Evolutionary conservation across 2,888 invertebrate species (phyloP).

Genomic region (Furcula furcula): DNA sequence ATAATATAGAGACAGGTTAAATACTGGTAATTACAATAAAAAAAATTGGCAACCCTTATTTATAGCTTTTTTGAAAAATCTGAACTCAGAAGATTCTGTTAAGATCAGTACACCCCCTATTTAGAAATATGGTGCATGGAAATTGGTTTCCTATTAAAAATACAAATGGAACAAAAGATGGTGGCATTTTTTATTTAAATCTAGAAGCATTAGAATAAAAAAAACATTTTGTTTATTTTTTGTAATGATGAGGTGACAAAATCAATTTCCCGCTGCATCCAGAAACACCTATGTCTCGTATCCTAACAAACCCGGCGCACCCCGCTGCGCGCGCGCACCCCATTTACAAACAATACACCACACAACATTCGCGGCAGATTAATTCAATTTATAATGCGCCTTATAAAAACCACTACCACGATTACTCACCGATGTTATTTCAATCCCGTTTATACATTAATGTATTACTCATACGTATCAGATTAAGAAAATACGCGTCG

Average conservation of each 20-base stretch:
- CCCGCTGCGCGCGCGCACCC: slow-evolving; percentile 55
- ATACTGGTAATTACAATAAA: too few species aligned
- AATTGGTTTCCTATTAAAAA: too few species aligned
- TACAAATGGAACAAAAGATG: too few species aligned
- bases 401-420: slow-evolving; percentile 22
- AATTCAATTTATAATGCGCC: slow-evolving; percentile 33
- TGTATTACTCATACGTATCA: slow-evolving; percentile 65
- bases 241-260: slow-evolving; percentile 27
- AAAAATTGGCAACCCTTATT: too few species aligned
- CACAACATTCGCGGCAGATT: slow-evolving; percentile 42
- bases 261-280: slow-evolving; percentile 22
- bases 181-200: too few species aligned
- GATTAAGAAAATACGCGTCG: slow-evolving; percentile 63
- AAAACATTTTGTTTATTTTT: too few species aligned
- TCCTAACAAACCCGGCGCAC: slow-evolving; percentile 45
- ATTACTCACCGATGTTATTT: slow-evolving; percentile 23
- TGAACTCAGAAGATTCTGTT: too few species aligned
- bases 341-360: slow-evolving; percentile 70
- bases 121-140: too few species aligned
- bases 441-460: slow-evolving; percentile 31
- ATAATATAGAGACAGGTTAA: too few species aligned
- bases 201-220: too few species aligned
- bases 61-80: too few species aligned
- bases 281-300: slow-evolving; percentile 38
- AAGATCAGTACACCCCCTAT: too few species aligned